A percentile compares a stretch with the other conserved stretches of the same genome.
These are phyloP conservation scores for Desmodus rotundus DNA, from an alignment of 2,113 vertebrate species.

Conservation along the genomic window DNA sequence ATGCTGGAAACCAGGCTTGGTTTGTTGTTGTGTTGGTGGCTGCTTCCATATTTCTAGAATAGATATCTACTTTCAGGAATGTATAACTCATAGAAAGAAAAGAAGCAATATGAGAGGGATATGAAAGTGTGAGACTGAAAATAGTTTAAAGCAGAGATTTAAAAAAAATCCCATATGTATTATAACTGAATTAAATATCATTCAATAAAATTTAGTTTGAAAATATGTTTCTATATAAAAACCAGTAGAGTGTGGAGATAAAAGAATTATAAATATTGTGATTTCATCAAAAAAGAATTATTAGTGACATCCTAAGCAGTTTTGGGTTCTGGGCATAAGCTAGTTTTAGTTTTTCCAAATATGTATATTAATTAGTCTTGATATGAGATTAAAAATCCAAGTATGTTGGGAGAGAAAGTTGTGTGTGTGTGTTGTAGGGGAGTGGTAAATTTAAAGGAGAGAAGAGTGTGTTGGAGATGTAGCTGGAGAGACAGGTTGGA, in stretches of 20 bases:
- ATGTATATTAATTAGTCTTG: background rate
- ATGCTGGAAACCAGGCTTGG: background rate
- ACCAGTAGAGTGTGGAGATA: background rate
- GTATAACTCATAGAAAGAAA: background rate
- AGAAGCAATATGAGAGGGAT: background rate
- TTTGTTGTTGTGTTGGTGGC: background rate
- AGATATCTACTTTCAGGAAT: background rate
- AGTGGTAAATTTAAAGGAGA: background rate
- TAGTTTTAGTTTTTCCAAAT: background rate
- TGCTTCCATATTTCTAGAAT: background rate
- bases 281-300: slow-evolving; percentile 2
- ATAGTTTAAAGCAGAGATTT: slow-evolving; percentile 1
- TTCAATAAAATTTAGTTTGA: background rate
- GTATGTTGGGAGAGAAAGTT: background rate
- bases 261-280: background rate
- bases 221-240: slow-evolving; percentile 22
- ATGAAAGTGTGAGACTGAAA: background rate
- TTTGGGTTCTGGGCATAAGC: background rate
- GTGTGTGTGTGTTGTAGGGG: background rate
- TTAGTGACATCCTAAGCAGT: background rate
- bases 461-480: background rate
- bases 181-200: background rate
- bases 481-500: background rate
- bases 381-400: background rate
- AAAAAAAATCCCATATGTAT: background rate